phyloP scores from a whole-genome alignment of 2,113 vertebrate species.

The Pygathrix nemaeus region DNA sequence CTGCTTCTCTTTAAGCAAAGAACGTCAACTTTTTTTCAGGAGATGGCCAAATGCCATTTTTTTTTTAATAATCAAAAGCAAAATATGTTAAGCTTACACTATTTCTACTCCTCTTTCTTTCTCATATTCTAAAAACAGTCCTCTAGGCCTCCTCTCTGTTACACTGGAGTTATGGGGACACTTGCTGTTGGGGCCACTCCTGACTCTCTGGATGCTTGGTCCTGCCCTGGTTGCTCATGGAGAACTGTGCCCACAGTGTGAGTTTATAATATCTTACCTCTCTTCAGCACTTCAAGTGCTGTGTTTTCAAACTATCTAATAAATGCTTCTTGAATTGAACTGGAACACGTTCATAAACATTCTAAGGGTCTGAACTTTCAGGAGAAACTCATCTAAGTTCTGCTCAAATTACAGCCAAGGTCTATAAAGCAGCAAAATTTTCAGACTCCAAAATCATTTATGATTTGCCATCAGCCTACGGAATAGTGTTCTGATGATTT shows the following conservation, averaged over 20 bases:
- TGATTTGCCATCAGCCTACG: constrained; percentile 43
- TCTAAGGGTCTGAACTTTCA: constrained; percentile 57
- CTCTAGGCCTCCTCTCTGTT: not conserved
- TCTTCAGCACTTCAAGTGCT: not conserved
- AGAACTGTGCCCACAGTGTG: not conserved
- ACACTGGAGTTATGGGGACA: not conserved
- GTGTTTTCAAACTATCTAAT: not conserved
- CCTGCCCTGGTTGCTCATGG: not conserved
- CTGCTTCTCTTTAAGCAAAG: not conserved
- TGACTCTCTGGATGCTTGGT: not conserved
- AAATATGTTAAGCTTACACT: not conserved
- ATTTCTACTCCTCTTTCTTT: not conserved
- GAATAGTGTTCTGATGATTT: constrained; percentile 59
- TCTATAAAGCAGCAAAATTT: constrained; percentile 59
- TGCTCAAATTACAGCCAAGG: constrained; percentile 43
- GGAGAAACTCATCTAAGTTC: constrained; percentile 51
- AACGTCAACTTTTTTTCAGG: not conserved
- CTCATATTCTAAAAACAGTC: not conserved
- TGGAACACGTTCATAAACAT: constrained; percentile 44
- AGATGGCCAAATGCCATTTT: not conserved
- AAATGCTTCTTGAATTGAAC: constrained; percentile 47
- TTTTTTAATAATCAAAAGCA: not conserved
- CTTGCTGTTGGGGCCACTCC: not conserved
- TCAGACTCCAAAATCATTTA: constrained; percentile 53
- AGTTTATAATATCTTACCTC: not conserved